Conservation (phyloP, 2,888 invertebrate genomes). For the Strigamia transsilvanica region DNA sequence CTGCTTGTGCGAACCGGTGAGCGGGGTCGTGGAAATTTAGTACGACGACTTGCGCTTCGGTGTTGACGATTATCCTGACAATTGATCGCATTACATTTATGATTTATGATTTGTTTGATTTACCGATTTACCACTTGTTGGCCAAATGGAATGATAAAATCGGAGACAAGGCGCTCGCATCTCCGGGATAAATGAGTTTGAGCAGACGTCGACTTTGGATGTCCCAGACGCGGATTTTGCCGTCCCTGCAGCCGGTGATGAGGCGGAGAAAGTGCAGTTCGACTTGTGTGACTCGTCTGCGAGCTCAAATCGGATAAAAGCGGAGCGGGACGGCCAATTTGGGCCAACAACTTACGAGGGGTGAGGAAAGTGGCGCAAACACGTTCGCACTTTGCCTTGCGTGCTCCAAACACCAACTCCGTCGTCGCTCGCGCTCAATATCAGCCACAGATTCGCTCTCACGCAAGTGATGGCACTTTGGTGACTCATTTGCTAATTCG, state of each 20-base stretch:
- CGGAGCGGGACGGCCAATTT: background rate
- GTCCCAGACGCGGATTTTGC: slow-evolving; percentile 86
- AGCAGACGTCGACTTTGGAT: slow-evolving; percentile 63
- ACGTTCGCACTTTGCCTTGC: background rate
- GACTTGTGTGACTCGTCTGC: background rate
- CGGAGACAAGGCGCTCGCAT: background rate
- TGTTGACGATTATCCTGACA: background rate
- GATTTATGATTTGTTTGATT: background rate
- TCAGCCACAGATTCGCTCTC: slow-evolving; percentile 19
- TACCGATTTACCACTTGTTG: background rate
- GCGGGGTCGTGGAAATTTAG: background rate
- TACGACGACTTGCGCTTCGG: background rate
- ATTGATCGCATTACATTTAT: background rate
- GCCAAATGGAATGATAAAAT: slow-evolving; percentile 42
- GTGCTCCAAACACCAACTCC: background rate
- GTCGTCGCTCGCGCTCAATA: background rate
- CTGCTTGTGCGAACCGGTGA: too few species aligned
- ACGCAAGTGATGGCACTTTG: background rate
- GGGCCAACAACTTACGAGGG: background rate
- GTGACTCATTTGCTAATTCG: background rate
- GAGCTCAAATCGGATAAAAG: background rate
- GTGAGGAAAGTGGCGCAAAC: background rate
- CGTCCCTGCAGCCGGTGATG: slow-evolving; percentile 90
- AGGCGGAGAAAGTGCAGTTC: slow-evolving; percentile 62
- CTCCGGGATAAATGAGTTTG: background rate